Evolutionary conservation across 1,140 invertebrate genomes (phyloP).

Genomic region (Parapsyche elsis): DNA sequence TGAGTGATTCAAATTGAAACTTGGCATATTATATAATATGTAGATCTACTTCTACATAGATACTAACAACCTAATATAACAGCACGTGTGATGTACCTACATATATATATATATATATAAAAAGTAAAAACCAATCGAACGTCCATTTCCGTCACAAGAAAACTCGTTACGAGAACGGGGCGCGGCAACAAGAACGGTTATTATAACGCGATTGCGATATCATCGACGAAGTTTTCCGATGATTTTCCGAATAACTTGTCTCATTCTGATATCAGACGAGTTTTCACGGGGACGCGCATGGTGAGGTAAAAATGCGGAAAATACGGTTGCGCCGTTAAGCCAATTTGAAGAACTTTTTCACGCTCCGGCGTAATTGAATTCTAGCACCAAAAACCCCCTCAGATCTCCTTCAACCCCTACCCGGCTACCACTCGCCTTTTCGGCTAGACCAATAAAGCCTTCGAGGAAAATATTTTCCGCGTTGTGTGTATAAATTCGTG

Average conservation of each 20-base stretch:
- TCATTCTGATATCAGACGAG: slow-evolving; percentile 28
- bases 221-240: slow-evolving; percentile 45
- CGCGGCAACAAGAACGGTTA: background rate
- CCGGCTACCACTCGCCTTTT: background rate
- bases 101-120: too few species aligned
- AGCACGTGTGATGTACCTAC: too few species aligned
- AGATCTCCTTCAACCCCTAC: background rate
- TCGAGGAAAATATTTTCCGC: background rate
- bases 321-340: slow-evolving; percentile 31
- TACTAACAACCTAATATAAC: too few species aligned
- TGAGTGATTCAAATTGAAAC: too few species aligned
- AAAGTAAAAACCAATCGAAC: too few species aligned
- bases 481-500: background rate
- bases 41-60: too few species aligned
- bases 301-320: slow-evolving; percentile 10
- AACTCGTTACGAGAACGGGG: background rate
- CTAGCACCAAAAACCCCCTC: slow-evolving; percentile 3
- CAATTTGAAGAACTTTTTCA: slow-evolving; percentile 42
- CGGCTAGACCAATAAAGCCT: slow-evolving; percentile 10
- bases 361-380: slow-evolving; percentile 36
- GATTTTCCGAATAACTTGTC: slow-evolving; percentile 48
- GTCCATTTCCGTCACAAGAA: too few species aligned
- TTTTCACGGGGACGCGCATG: slow-evolving; percentile 23
- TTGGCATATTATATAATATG: too few species aligned
- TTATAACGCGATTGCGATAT: slow-evolving; percentile 15